phyloP scores from a whole-genome alignment of 2,888 invertebrate species.

The Zygogramma bicolorata region DNA sequence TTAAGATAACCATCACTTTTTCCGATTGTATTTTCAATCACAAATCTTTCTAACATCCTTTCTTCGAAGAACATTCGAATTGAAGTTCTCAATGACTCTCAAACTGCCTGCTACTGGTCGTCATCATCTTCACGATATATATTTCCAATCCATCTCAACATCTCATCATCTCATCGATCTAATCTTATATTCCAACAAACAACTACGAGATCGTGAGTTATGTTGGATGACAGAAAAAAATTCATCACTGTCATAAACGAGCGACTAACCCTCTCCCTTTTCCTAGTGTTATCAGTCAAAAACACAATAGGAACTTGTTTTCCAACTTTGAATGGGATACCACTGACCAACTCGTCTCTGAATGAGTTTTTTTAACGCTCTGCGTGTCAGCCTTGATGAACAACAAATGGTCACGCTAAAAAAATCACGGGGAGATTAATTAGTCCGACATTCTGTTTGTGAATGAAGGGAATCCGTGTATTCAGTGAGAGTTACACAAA shows the following conservation, averaged over 20 bases:
- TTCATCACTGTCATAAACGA: not conserved
- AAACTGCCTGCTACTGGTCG: no score
- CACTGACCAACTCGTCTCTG: not conserved
- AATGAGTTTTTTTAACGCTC: not conserved
- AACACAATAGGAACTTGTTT: not conserved
- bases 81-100: no score
- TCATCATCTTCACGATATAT: no score
- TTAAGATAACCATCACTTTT: no score
- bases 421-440: not conserved
- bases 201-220: no score
- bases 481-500: not conserved
- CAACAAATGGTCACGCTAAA: not conserved
- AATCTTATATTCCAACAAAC: no score
- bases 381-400: not conserved
- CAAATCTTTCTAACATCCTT: no score
- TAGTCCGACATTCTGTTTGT: not conserved
- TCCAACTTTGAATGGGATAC: not conserved
- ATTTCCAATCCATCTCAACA: no score
- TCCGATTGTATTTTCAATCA: no score
- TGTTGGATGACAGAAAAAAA: not conserved
- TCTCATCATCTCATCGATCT: no score
- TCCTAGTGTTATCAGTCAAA: not conserved
- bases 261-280: not conserved
- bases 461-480: not conserved
- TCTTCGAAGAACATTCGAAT: no score